These are phyloP conservation scores for Emydocephalus ijimae DNA, from an alignment of 2,113 vertebrate genomes.

Conservation along the genomic window DNA sequence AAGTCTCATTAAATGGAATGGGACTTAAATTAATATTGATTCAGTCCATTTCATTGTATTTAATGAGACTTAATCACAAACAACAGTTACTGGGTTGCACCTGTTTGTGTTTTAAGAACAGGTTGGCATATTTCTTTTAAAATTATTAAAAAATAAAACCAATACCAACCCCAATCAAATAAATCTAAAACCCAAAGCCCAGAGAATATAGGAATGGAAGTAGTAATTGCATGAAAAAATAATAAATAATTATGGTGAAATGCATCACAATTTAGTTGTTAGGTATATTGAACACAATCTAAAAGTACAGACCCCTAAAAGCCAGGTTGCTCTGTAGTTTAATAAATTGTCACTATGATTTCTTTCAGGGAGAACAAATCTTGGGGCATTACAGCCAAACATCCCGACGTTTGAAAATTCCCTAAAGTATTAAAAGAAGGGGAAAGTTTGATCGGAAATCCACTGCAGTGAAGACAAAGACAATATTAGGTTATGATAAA, in stretches of 20 bases:
- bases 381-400: constrained; percentile 99
- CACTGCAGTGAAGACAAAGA: constrained; percentile 99
- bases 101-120: constrained; percentile 18
- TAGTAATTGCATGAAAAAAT: constrained; percentile 91
- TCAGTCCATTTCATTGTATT: not conserved
- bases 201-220: constrained; percentile 74
- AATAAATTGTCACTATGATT: constrained; percentile 99
- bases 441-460: constrained; percentile 99
- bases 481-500: constrained; percentile 96
- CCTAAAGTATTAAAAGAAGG: constrained; percentile 99
- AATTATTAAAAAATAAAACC: not conserved
- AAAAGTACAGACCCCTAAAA: constrained; percentile 94
- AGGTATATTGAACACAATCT: constrained; percentile 76
- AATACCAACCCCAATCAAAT: constrained; percentile 16
- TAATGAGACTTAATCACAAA: not conserved
- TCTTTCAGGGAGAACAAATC: constrained; percentile 99
- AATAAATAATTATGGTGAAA: constrained; percentile 77
- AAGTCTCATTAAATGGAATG: not conserved
- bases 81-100: constrained; percentile 12
- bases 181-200: constrained; percentile 56
- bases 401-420: constrained; percentile 99
- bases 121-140: constrained; percentile 31
- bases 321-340: constrained; percentile 99
- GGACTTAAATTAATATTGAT: not conserved
- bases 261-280: constrained; percentile 80